Evolutionary conservation across 2,797 vertebrate species (phyloP), one percentile per base, ranked within the genome.

Genomic region (Myoxocephalus aenaeus): DNA sequence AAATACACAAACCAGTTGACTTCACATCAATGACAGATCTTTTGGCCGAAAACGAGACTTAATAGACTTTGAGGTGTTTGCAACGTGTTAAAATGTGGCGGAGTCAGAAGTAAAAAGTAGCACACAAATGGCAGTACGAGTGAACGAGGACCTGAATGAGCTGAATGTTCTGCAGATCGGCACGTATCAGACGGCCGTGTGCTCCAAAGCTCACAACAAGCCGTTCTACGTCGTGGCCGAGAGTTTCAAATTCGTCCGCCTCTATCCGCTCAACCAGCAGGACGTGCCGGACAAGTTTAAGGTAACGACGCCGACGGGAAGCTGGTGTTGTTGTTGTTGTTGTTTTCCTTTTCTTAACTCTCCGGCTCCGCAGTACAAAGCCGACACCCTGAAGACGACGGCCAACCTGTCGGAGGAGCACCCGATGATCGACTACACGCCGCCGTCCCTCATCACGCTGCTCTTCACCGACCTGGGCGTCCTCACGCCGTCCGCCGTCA

Each of bases 151-250:
- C 12, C 20, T 61, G 34, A 38, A 3, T 7, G 34, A 20, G 0
- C 18, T 48, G 0, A 73, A 46, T 1, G 3, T 62, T 9, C 42
- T 76, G n/a, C 92, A 99, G 98, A 99, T 99, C 1, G 98, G 98
- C 59, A 99, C 98, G 1, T 99, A 99, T 78, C 98, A 99, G 92
- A 97, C 96, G 94, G 98, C 98, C 0, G 90, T 99, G 71, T 99
- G 98, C 8, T 96, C 98, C 63, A 99, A 99, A 92, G 96, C 97
- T 5, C 98, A 99, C 92, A 99, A 99, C 91, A 99, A 99, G 65
- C 98, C 97, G 0, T 99, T 99, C 88, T 99, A 99, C 0, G 98
- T 98, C 18, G 98, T 99, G 51, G 98, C 98, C 0, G 98, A 99
- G 91, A 99, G 98, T 69, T 99, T 99, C 89, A 99, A 99, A 86